Base-by-base conservation (phyloP, 1,140 invertebrate genomes). In the Muscidifurax raptorellus region DNA sequence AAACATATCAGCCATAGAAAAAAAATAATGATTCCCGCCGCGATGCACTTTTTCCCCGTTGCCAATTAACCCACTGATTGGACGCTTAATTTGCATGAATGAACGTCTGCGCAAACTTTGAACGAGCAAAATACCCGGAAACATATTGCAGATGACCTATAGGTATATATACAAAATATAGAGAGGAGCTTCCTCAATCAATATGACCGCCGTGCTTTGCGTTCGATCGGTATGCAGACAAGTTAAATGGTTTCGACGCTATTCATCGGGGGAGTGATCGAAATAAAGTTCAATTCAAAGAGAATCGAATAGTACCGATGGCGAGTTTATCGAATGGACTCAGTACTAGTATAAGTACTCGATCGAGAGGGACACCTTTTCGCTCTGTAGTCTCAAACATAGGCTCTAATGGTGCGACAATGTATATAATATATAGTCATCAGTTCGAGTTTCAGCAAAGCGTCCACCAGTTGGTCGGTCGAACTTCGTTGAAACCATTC, bases 191-290 rank as follows among this genome's bases (percentile, higher is more conserved):
- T 52, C 47, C 18, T 59, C 52, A 59, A 59, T n/a, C 47, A n/a
- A 22, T 59, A 22, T 15, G 5, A 13, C 1, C 47, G 47, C 1
- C 47, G 47, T 18, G 47, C 30, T 22, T 40, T 83, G 9, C 66
- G 66, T 67, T 67, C 27, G 59, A 76, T 83, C 47, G 67, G 27
- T 80, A 36, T 22, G 67, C 15, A 71, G 59, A 36, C 52, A 81
- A 74, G 40, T 79, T 40, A 30, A 78, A 25, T 76, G 10, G 64
- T 71, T 78, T 79, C 27, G 47, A 9, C 22, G 32, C 25, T 76
- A 12, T 18, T 80, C 18, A 18, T 80, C 52, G n/a, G 18, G 22
- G 18, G 5, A 59, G 18, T 18, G 15, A n/a, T n/a, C 7, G 52
- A 59, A 59, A 59, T 59, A 59, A 59, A 59, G n/a, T n/a, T n/a